These are phyloP conservation scores for Caenorhabditis zanzibari DNA, from an alignment of 2,888 invertebrate genomes.

Conservation along the genomic window DNA sequence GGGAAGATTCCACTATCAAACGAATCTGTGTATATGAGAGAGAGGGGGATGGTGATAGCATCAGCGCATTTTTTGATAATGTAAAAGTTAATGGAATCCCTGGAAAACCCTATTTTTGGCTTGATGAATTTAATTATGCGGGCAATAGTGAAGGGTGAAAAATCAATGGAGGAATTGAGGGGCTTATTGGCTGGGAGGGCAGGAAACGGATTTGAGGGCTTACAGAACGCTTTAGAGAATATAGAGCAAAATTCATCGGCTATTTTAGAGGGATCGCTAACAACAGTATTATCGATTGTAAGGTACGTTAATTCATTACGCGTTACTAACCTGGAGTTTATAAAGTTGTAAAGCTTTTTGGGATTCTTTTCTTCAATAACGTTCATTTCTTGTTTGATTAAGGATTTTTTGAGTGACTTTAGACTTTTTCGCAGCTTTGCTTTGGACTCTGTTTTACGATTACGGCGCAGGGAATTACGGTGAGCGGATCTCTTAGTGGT, in stretches of 20 bases:
- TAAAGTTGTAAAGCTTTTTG: not conserved
- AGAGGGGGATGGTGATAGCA: slow-evolving; percentile 21
- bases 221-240: not conserved
- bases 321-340: not conserved
- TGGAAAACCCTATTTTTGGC: slow-evolving; percentile 4
- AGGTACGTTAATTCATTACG: no score
- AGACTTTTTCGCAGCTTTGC: not conserved
- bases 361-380: not conserved
- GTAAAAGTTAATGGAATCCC: not conserved
- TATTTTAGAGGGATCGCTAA: not conserved
- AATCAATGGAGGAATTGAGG: not conserved
- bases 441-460: not conserved
- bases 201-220: not conserved
- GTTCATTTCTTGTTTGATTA: not conserved
- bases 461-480: no score
- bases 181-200: not conserved
- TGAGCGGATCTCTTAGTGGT: no score
- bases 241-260: not conserved
- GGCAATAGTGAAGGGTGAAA: not conserved
- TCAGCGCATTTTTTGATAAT: slow-evolving; percentile 13
- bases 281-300: not conserved
- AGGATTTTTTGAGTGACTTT: not conserved
- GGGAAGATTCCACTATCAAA: not conserved
- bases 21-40: slow-evolving; percentile 3
- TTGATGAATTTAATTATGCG: not conserved